Evolutionary conservation across 2,113 vertebrate species (phyloP).

Genomic region (Paracanthobrama guichenoti): DNA sequence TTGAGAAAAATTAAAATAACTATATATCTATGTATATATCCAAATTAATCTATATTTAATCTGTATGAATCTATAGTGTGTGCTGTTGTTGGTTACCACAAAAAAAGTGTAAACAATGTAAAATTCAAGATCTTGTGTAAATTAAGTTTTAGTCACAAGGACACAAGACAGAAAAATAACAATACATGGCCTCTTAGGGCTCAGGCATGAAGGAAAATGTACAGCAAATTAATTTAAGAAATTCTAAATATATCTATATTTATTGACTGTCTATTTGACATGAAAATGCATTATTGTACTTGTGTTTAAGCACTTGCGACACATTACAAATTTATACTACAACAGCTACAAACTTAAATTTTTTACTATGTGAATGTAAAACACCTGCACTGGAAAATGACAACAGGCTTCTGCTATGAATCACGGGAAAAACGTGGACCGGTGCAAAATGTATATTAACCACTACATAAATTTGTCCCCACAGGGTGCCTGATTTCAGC

Average conservation of each 20-base stretch:
- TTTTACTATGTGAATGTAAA: neutral
- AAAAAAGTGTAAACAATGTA: neutral
- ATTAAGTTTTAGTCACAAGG: too few relatives aligned
- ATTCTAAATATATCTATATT: neutral
- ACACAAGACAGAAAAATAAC: neutral
- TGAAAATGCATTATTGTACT: neutral
- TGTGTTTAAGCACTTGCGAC: neutral
- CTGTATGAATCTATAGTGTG: neutral
- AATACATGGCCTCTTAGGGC: neutral
- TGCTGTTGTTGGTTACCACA: neutral
- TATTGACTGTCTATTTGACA: neutral
- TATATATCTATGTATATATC: too few relatives aligned
- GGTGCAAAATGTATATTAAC: constrained; percentile 20
- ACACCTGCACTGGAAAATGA: neutral
- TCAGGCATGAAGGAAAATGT: neutral
- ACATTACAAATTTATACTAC: neutral
- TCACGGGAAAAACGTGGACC: neutral
- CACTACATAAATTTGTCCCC: neutral
- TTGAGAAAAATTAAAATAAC: too few relatives aligned
- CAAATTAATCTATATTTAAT: too few relatives aligned
- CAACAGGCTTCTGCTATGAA: neutral
- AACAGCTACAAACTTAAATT: neutral
- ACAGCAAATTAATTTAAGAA: neutral
- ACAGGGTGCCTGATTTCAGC: constrained; percentile 18
- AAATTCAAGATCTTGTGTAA: neutral